Base-by-base conservation (phyloP, 2,113 vertebrate genomes). In the Emydocephalus ijimae region DNA sequence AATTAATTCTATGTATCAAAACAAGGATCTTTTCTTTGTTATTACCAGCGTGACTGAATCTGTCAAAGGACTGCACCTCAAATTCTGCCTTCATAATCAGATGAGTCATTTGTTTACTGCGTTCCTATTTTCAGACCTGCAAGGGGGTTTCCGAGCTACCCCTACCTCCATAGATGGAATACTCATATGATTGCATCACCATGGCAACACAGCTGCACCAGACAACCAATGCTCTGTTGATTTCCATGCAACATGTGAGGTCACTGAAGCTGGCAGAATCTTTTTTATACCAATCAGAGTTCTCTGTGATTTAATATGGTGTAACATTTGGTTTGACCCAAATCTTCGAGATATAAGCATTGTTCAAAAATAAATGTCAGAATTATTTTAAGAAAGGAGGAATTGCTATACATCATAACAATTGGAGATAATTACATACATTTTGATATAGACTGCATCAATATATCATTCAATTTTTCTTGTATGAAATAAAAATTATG, bases 81-180 rank as follows among this genome's bases (percentile, higher is more conserved):
- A 91, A 93, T 93, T 52, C 90, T 91, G 88, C 88, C 91, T 94
- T 95, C 87, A 87, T 81, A 91, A 95, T 57, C 85, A 95, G 94
- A 96, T 29, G 94, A 97, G 85, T 94, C 85, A 92, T 94, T 95
- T 93, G 85, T 93, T 95, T 92, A 94, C 95, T 95, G 95, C 90
- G 93, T 96, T 89, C 64, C 95, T 96, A 93, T 95, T 85, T 93
- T 93, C 93, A 87, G 29, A 93, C 89, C 93, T 94, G 52, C 0
- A 0, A 96, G 90, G 89, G 90, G 86, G 88, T 95, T 97, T 95
- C 96, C 54, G 94, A 94, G 91, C 96, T 95, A 95, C 96, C 94
- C 95, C 94, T 94, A 93, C 94, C 95, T 94, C 26, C 93, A 95
- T 96, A 97, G 96, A 97, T 97, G 95, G 96, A 95, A 95, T 91